Percentiles rank a stretch among this genome's conserved stretches.
Conservation (phyloP, 2,797 vertebrate species). For the Sebastes flavidus region DNA sequence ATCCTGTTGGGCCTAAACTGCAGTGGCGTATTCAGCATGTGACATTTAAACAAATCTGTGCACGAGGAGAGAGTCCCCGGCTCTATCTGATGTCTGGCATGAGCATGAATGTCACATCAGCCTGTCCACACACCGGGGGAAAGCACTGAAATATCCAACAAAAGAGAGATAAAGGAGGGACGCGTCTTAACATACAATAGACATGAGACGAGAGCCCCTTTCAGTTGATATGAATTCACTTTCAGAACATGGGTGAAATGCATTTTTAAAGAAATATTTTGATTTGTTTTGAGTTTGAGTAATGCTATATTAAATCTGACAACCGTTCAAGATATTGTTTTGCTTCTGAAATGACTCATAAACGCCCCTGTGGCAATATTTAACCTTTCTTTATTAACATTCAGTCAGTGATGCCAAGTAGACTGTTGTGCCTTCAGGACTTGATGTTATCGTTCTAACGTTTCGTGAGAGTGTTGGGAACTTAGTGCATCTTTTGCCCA, state of each 20-base stretch:
- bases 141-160: background rate
- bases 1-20: slow-evolving; percentile 46
- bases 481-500: background rate
- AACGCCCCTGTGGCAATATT: background rate
- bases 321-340: background rate
- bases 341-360: background rate
- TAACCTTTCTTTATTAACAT: slow-evolving; percentile 18
- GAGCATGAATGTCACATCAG: slow-evolving; percentile 40
- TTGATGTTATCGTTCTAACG: background rate
- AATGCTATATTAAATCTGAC: background rate
- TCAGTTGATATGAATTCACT: background rate
- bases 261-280: background rate
- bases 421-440: background rate
- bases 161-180: slow-evolving; percentile 9
- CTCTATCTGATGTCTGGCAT: slow-evolving; percentile 34
- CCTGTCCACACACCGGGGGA: background rate
- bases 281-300: background rate
- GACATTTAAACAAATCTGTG: slow-evolving; percentile 59
- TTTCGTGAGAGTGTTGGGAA: background rate
- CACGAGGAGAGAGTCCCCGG: slow-evolving; percentile 1
- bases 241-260: background rate
- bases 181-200: background rate
- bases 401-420: slow-evolving; percentile 4
- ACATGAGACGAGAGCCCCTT: background rate
- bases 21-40: slow-evolving; percentile 27